Evolutionary conservation across 1,140 invertebrate genomes (phyloP), one percentile per base, ranked within the genome.

Genomic region (Aethina tumida): DNA sequence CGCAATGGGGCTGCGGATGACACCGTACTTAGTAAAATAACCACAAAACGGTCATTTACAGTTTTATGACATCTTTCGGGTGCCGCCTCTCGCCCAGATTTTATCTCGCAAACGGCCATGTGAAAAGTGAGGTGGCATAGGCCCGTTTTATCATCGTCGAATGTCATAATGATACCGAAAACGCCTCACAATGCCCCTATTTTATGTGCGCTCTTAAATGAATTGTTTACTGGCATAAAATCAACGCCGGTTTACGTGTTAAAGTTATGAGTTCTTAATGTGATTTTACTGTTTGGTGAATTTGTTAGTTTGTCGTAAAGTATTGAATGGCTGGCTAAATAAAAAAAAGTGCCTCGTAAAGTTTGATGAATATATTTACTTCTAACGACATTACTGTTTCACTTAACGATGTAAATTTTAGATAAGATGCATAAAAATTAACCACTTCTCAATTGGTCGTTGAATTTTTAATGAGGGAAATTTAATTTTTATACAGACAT

Each of bases 1-100:
- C 45, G 43, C 41, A 42, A 49, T 48, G 45, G 49, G 43, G 36
- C 45, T 48, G 45, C 36, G 37, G 45, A 50, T 53, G 47, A 51
- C 46, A 49, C 43, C 52, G 41, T 54, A 50, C 52, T 55, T 55
- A 55, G 50, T 52, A 50, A 55, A 55, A 55, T 55, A 55, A 55
- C 52, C 52, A 47, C 49, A 50, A 46, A 55, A 55, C 37, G 47
- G 47, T 49, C 50, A 53, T 53, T 53, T 53, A 53, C 50, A 50
- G 41, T 53, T 53, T 53, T 53, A 53, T 49, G 45, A 33, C 44
- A 42, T 47, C 47, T 51, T 51, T 48, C 27, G 36, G n/a, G 39
- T 39, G 40, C 45, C 49, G 49, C 45, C 45, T 51, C 28, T 48
- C 42, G 45, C 45, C 31, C 49, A 51, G 49, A 51, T 51, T 51